Percentiles rank a stretch among this genome's conserved stretches.
These are phyloP conservation scores for Brachionus rubens DNA, from an alignment of 1,140 invertebrate species.

Conservation along the genomic window DNA sequence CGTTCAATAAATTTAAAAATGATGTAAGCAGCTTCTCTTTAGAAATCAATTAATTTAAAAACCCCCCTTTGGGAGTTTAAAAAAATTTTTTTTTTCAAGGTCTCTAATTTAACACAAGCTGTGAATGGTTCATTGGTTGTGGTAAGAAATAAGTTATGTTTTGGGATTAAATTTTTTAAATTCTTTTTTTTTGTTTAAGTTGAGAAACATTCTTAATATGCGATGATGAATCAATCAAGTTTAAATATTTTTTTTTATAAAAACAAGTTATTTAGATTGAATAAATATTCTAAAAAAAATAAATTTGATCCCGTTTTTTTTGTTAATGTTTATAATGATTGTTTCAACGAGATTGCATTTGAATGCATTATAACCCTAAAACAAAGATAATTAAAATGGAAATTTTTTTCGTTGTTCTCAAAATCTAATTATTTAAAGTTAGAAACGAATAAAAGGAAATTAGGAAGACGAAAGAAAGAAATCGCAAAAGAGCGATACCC, in stretches of 20 bases:
- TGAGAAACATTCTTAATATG: conserved; percentile 7
- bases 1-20: conserved; percentile 2
- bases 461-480: not conserved
- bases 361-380: no score
- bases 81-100: not conserved
- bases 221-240: not conserved
- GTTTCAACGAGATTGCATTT: not conserved
- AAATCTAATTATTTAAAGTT: not conserved
- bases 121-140: conserved; percentile 7
- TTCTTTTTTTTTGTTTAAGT: not conserved
- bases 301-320: not conserved
- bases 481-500: no score
- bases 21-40: not conserved
- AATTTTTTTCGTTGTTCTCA: not conserved
- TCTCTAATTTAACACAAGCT: not conserved
- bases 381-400: conserved; percentile 38
- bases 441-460: conserved; percentile 11
- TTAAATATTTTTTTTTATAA: not conserved
- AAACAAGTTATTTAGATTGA: not conserved
- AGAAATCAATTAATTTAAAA: not conserved
- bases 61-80: no score
- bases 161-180: not conserved
- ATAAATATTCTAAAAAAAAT: conserved; percentile 7
- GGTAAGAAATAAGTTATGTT: not conserved
- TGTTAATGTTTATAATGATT: not conserved